Evolutionary conservation across 2,888 invertebrate genomes (phyloP).

Genomic region (Oligia latruncula): DNA sequence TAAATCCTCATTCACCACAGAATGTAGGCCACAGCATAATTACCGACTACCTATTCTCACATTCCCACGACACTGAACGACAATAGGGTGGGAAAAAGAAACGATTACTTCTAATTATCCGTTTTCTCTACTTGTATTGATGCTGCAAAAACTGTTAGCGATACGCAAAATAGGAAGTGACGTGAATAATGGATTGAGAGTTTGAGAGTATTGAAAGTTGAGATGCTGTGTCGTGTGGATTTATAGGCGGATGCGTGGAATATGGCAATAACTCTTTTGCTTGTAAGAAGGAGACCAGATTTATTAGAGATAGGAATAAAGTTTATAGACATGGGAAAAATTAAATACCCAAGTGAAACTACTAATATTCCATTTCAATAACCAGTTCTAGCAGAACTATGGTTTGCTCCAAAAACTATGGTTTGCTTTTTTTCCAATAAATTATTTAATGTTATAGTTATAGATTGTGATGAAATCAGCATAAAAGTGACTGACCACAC

Average conservation of each 20-base stretch:
- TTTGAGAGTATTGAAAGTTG: slow-evolving; percentile 39
- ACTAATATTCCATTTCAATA: neutral
- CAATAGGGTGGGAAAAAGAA: slow-evolving; percentile 63
- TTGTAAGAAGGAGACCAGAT: neutral
- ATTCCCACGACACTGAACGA: slow-evolving; percentile 57
- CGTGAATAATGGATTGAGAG: slow-evolving; percentile 6
- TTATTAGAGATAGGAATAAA: neutral
- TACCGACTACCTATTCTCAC: slow-evolving; percentile 45
- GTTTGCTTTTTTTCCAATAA: neutral
- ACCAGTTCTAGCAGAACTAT: neutral
- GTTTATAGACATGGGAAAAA: neutral
- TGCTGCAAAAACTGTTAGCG: slow-evolving; percentile 38
- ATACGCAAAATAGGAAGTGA: slow-evolving; percentile 57
- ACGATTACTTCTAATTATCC: slow-evolving; percentile 61
- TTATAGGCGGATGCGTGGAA: neutral
- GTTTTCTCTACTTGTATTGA: slow-evolving; percentile 57
- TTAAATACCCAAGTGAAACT: neutral
- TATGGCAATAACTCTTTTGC: neutral
- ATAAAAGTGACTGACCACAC: slow-evolving; percentile 10
- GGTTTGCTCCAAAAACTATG: no score
- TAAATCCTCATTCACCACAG: slow-evolving; percentile 26
- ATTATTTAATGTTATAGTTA: neutral
- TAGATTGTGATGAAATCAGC: neutral
- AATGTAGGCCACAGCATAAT: slow-evolving; percentile 53
- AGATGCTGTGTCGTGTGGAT: slow-evolving; percentile 6